Conservation (phyloP, 2,797 vertebrate genomes). For the Champsocephalus esox region DNA sequence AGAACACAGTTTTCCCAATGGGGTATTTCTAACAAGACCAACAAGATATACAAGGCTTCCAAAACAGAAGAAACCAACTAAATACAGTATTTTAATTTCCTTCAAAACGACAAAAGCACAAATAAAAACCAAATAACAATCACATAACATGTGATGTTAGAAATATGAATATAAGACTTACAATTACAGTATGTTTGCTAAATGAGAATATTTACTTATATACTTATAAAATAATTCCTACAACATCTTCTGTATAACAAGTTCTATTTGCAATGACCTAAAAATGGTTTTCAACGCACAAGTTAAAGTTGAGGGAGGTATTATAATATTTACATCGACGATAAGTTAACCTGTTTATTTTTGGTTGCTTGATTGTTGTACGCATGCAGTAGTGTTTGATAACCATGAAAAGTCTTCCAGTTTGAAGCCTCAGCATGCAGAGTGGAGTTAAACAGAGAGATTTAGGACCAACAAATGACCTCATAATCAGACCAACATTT, state of each 20-base stretch:
- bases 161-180: constrained; percentile 4
- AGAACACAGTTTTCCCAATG: constrained; percentile 17
- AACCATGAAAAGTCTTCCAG: constrained; percentile 18
- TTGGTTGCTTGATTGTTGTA: constrained; percentile 26
- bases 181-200: constrained; percentile 11
- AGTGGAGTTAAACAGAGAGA: constrained; percentile 18
- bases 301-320: constrained; percentile 48
- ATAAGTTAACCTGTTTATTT: constrained; percentile 11
- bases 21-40: background rate
- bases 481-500: background rate
- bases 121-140: constrained; percentile 13
- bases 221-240: constrained; percentile 56
- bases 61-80: too few relatives aligned
- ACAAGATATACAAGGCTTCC: too few relatives aligned
- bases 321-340: constrained; percentile 42
- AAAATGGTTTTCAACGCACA: constrained; percentile 12
- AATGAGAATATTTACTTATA: background rate
- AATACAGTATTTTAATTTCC: too few relatives aligned
- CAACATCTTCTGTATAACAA: constrained; percentile 22
- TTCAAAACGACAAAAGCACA: background rate
- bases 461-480: constrained; percentile 3
- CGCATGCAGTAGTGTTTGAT: constrained; percentile 49
- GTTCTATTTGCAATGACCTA: constrained; percentile 16
- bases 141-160: constrained; percentile 16
- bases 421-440: constrained; percentile 64